Percentiles rank a stretch among this genome's conserved stretches.
phyloP scores from a whole-genome alignment of 2,888 invertebrate species.

The Biston stratarius region DNA sequence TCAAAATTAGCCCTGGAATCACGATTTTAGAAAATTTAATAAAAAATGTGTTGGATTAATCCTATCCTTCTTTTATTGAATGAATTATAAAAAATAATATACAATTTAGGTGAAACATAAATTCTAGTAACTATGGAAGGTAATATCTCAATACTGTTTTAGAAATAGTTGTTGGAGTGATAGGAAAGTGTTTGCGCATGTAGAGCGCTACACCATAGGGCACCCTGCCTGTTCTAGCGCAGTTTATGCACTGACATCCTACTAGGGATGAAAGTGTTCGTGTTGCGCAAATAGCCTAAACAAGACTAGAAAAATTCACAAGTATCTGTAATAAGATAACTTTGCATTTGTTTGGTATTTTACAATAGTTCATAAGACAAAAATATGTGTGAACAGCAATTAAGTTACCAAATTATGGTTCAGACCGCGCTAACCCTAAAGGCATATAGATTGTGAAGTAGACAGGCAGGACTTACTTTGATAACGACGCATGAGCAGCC shows the following conservation, averaged over 20 bases:
- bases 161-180: conserved; percentile 61
- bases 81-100: no score
- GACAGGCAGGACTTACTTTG: conserved; percentile 87
- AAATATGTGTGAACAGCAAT: background rate
- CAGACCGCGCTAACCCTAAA: no score
- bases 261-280: conserved; percentile 65
- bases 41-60: no score
- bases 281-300: conserved; percentile 62
- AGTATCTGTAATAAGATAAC: background rate
- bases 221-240: conserved; percentile 69
- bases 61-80: no score
- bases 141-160: background rate
- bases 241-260: conserved; percentile 59
- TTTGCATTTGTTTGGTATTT: no score
- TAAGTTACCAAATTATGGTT: background rate
- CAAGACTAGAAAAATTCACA: background rate
- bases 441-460: no score
- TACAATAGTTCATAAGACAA: no score
- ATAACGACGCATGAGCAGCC: conserved; percentile 99
- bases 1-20: no score
- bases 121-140: no score
- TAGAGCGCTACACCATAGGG: conserved; percentile 75
- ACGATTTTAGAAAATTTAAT: no score
- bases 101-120: no score
- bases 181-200: conserved; percentile 76